A percentile compares a stretch with the other conserved stretches of the same genome.
Evolutionary conservation across 1,140 invertebrate species (phyloP).

Genomic region (Drosophila dunni): DNA sequence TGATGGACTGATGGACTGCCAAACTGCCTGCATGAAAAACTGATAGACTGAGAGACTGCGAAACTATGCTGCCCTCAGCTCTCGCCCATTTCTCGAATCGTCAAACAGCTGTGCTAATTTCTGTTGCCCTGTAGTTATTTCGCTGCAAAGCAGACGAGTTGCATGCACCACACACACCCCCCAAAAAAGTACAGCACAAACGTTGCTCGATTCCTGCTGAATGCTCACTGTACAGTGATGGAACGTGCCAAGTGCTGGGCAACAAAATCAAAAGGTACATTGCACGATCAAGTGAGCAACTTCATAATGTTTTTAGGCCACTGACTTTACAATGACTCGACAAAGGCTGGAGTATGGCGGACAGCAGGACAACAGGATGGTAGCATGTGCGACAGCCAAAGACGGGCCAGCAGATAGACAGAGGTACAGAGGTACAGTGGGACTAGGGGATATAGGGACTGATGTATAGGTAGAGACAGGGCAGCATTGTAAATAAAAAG

Average conservation of each 20-base stretch:
- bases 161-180: not conserved
- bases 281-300: constrained; percentile 84
- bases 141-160: not conserved
- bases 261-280: constrained; percentile 75
- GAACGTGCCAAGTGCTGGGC: constrained; percentile 75
- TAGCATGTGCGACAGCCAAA: constrained; percentile 28
- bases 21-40: constrained; percentile 3
- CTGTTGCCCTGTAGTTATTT: constrained; percentile 9
- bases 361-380: constrained; percentile 6
- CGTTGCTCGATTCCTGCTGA: not conserved
- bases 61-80: constrained; percentile 34
- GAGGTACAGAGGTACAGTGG: not conserved
- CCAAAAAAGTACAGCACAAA: not conserved
- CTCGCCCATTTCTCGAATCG: constrained; percentile 37
- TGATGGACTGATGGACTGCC: not conserved
- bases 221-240: constrained; percentile 2
- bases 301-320: constrained; percentile 80
- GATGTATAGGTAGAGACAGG: not conserved
- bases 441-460: not conserved
- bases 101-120: constrained; percentile 45
- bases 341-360: constrained; percentile 13
- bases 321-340: constrained; percentile 74
- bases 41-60: constrained; percentile 16
- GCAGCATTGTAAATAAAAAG: constrained; percentile 52
- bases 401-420: constrained; percentile 4